Conservation (phyloP, 2,888 invertebrate species). For the Elaeidobius kamerunicus region DNA sequence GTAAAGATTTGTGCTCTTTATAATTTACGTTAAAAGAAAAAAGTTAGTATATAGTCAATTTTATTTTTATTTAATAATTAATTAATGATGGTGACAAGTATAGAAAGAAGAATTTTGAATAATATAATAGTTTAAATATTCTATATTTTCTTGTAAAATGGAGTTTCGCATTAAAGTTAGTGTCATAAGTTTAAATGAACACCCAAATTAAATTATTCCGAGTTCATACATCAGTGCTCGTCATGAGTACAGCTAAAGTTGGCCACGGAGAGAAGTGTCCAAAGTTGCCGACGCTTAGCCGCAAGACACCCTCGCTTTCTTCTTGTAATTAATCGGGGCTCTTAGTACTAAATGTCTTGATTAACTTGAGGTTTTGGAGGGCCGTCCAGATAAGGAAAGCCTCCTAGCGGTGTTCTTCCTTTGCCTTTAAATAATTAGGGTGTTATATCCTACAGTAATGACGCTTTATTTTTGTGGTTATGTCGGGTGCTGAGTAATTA, state of each 20-base stretch:
- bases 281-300: constrained; percentile 23
- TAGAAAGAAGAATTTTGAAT: no score
- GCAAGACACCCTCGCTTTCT: constrained; percentile 21
- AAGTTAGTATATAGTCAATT: no score
- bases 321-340: constrained; percentile 27
- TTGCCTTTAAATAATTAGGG: constrained; percentile 17
- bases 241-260: constrained; percentile 19
- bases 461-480: constrained; percentile 18
- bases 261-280: constrained; percentile 17
- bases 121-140: no score
- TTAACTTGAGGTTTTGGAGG: constrained; percentile 28
- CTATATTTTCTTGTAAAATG: no score
- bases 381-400: constrained; percentile 18
- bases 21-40: no score
- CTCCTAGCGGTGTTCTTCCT: constrained; percentile 9
- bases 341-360: constrained; percentile 29
- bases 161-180: no score
- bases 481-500: constrained; percentile 12
- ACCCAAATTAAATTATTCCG: no score
- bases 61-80: no score
- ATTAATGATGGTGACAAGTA: no score
- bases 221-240: constrained; percentile 16
- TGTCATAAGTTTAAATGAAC: no score
- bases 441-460: constrained; percentile 11
- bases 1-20: no score